phyloP scores from a whole-genome alignment of 2,888 invertebrate species.

The Andrena chrysosceles region DNA sequence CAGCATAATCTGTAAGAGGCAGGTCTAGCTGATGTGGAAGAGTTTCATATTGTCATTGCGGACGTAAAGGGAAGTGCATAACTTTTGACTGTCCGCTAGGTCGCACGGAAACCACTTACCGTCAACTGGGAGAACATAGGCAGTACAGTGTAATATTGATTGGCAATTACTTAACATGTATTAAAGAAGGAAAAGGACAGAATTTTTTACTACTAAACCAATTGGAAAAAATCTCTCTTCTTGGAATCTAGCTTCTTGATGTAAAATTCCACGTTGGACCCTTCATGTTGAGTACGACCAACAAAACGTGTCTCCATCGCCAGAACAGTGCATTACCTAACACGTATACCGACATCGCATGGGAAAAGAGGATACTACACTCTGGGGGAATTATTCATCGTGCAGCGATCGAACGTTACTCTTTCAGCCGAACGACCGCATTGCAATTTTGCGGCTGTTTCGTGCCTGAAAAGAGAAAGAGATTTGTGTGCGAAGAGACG shows the following conservation, averaged over 20 bases:
- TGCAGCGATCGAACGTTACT: slow-evolving; percentile 10
- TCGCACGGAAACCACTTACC: too few species aligned
- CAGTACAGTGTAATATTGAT: too few species aligned
- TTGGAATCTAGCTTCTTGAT: not conserved
- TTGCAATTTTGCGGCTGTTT: not conserved
- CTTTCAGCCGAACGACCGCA: not conserved
- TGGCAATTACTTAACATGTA: too few species aligned
- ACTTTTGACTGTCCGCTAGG: too few species aligned
- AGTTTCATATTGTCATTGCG: too few species aligned
- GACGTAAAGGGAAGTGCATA: too few species aligned
- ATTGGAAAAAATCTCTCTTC: too few species aligned
- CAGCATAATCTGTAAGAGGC: too few species aligned
- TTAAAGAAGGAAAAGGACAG: too few species aligned
- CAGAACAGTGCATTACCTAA: not conserved
- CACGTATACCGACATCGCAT: slow-evolving; percentile 4
- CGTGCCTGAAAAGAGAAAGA: slow-evolving; percentile 1
- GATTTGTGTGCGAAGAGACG: not conserved
- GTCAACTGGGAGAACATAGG: too few species aligned
- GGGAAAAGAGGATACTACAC: slow-evolving; percentile 4
- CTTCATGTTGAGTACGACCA: not conserved
- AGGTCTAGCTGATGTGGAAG: too few species aligned
- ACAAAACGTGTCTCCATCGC: not conserved
- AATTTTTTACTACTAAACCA: too few species aligned
- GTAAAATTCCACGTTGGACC: not conserved
- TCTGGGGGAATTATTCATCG: slow-evolving; percentile 25